Evolutionary conservation across 2,113 vertebrate genomes (phyloP).

Genomic region (Orientallactaga bullata): DNA sequence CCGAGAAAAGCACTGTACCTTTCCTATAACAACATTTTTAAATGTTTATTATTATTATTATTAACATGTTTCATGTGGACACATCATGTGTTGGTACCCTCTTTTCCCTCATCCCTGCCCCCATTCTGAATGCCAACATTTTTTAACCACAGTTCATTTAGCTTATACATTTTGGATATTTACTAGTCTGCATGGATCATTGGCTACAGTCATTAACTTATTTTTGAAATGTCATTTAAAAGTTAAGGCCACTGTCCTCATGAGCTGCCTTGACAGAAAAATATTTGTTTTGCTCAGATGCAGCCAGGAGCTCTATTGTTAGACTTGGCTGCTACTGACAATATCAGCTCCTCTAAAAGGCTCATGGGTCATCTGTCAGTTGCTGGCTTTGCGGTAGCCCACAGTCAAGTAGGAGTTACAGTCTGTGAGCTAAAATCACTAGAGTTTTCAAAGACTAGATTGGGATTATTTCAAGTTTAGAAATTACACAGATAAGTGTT

Average conservation of each 20-base stretch:
- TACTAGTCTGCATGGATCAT: not conserved
- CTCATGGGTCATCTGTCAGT: not conserved
- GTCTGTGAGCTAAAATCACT: not conserved
- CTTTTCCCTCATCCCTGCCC: too few species aligned
- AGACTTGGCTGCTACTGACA: not conserved
- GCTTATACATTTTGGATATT: not conserved
- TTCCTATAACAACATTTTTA: not conserved
- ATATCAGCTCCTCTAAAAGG: not conserved
- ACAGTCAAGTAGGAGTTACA: not conserved
- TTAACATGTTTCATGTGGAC: too few species aligned
- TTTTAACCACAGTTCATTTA: not conserved
- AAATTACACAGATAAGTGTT: not conserved
- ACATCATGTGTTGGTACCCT: too few species aligned
- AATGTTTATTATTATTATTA: too few species aligned
- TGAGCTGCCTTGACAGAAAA: not conserved
- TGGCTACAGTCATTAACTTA: not conserved
- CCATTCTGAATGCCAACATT: not conserved
- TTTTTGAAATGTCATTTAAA: slow-evolving; percentile 8
- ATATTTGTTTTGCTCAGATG: slow-evolving; percentile 21
- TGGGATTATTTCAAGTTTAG: slow-evolving; percentile 19
- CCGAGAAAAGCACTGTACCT: not conserved
- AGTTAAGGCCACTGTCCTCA: not conserved
- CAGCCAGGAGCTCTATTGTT: slow-evolving; percentile 15
- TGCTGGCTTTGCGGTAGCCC: slow-evolving; percentile 4
- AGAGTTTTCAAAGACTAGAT: slow-evolving; percentile 9